These are phyloP conservation scores for Lates japonicus DNA, from an alignment of 2,797 vertebrate species.

Conservation along the genomic window DNA sequence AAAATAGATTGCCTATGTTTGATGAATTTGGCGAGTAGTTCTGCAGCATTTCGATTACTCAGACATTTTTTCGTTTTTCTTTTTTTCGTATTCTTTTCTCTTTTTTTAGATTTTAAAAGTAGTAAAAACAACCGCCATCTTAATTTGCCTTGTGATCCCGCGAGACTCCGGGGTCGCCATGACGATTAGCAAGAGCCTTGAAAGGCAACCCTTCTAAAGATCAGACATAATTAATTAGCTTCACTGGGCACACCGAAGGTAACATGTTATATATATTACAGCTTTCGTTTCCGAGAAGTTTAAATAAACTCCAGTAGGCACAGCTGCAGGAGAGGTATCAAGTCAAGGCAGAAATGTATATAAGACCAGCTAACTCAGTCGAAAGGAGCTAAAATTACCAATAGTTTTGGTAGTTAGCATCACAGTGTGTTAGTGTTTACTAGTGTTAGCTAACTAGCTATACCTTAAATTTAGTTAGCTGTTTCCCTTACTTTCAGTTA, in stretches of 20 bases:
- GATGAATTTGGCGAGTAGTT: background rate
- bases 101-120: too few relatives aligned
- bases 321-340: background rate
- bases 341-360: background rate
- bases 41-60: background rate
- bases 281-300: accelerated
- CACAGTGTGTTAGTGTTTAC: too few relatives aligned
- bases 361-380: accelerated
- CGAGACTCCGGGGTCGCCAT: background rate
- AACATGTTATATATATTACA: background rate
- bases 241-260: background rate
- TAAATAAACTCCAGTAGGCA: background rate
- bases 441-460: background rate
- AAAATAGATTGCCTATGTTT: background rate
- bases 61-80: background rate
- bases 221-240: background rate
- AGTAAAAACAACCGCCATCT: background rate
- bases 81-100: too few relatives aligned
- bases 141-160: background rate
- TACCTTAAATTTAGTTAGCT: background rate
- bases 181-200: background rate
- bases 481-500: accelerated
- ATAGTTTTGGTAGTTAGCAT: background rate
- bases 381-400: background rate
- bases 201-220: too few relatives aligned